These are phyloP conservation scores for Scytalopus superciliaris DNA, from an alignment of 2,113 vertebrate species.

Conservation along the genomic window DNA sequence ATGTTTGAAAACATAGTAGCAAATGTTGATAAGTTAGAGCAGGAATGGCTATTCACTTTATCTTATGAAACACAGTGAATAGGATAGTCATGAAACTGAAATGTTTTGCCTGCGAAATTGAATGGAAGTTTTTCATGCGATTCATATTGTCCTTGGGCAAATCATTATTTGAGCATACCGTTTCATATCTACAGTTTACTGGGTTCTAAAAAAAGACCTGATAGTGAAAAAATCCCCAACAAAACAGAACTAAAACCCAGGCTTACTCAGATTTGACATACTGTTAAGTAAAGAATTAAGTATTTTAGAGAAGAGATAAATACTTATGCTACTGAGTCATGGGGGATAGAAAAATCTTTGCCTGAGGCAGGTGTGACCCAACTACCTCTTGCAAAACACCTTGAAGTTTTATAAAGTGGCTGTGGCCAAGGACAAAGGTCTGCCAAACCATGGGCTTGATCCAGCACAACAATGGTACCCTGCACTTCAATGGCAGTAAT, in stretches of 20 bases:
- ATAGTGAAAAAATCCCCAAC: neutral
- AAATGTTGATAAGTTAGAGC: neutral
- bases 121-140: neutral
- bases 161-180: neutral
- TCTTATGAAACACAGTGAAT: neutral
- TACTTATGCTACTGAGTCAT: neutral
- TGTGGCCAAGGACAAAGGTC: neutral
- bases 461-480: neutral
- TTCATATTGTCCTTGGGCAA: neutral
- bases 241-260: neutral
- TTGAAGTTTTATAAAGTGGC: neutral
- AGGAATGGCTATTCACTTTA: neutral
- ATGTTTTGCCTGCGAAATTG: neutral
- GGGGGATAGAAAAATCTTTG: neutral
- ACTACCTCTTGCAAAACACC: neutral
- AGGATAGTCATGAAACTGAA: neutral
- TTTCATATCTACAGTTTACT: neutral
- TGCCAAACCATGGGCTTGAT: neutral
- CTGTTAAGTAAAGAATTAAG: neutral
- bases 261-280: neutral
- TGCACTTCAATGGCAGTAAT: rapidly evolving
- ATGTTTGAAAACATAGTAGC: neutral
- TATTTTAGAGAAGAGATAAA: neutral
- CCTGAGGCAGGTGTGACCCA: neutral
- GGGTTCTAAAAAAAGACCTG: neutral